A percentile compares a stretch with the other conserved stretches of the same genome.
phyloP scores from a whole-genome alignment of 2,888 invertebrate species.

The Scrobipalpa costella region DNA sequence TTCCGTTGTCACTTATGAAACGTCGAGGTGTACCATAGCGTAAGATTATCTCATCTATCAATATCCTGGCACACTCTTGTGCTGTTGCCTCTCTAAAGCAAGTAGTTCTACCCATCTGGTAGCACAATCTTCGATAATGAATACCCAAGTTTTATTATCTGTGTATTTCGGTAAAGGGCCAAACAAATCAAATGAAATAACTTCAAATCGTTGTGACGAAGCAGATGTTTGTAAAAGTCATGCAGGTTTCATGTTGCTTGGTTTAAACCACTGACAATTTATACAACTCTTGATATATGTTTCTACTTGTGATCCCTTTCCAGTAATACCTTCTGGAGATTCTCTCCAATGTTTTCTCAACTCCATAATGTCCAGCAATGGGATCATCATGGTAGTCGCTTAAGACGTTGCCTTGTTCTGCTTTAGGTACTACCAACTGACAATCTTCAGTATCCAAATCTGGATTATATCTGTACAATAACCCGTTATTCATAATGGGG shows the following conservation, averaged over 20 bases:
- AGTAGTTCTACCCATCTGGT: conserved; percentile 44
- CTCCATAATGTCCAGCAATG: conserved; percentile 39
- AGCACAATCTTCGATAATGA: conserved; percentile 35
- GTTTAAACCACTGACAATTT: conserved; percentile 33
- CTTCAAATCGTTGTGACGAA: conserved; percentile 32
- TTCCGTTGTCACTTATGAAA: conserved; percentile 33
- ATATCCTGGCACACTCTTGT: conserved; percentile 39
- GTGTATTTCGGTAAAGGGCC: conserved; percentile 31
- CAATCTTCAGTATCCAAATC: conserved; percentile 33
- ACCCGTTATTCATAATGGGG: conserved; percentile 32
- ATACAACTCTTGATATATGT: conserved; percentile 30
- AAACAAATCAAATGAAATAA: conserved; percentile 34
- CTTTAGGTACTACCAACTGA: conserved; percentile 35
- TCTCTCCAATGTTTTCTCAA: conserved; percentile 28
- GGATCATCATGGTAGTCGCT: conserved; percentile 36
- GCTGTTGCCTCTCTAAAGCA: conserved; percentile 42
- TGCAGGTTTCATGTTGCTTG: conserved; percentile 33
- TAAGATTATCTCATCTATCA: conserved; percentile 43
- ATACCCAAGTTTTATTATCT: conserved; percentile 30
- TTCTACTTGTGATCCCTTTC: conserved; percentile 29
- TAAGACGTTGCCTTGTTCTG: conserved; percentile 32
- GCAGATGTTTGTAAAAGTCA: conserved; percentile 34
- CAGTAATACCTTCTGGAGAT: conserved; percentile 33
- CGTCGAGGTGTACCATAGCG: conserved; percentile 34
- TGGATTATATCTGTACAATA: conserved; percentile 35